phyloP scores from a whole-genome alignment of 2,113 vertebrate genomes.

The Ammodytes marinus region DNA sequence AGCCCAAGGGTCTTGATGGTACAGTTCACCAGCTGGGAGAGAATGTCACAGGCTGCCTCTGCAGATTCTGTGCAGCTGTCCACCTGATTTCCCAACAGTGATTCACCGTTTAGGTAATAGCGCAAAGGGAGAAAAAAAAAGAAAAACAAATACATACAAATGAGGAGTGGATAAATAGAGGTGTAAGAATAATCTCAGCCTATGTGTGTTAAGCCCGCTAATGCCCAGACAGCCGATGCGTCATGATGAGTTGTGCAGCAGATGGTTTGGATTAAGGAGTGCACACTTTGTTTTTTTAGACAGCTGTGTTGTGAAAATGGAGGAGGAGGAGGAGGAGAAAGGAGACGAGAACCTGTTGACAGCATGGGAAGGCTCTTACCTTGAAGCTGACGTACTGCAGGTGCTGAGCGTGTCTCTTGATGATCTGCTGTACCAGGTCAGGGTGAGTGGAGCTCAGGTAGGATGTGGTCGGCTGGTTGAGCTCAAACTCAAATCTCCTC shows the following conservation, averaged over 20 bases:
- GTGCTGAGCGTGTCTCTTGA: slow-evolving; percentile 91
- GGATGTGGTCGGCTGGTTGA: slow-evolving; percentile 91
- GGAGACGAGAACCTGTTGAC: background rate
- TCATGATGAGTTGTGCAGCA: slow-evolving; percentile 46
- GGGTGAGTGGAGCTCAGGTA: slow-evolving; percentile 93
- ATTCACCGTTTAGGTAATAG: slow-evolving; percentile 41
- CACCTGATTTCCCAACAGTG: slow-evolving; percentile 82
- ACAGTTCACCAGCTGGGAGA: slow-evolving; percentile 94
- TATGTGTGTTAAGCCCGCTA: slow-evolving; percentile 18
- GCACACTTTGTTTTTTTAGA: slow-evolving; percentile 28
- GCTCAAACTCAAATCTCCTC: slow-evolving; percentile 94
- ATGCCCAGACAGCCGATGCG: slow-evolving; percentile 28
- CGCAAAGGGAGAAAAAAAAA: too few relatives aligned
- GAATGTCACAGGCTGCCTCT: slow-evolving; percentile 92
- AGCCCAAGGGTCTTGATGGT: slow-evolving; percentile 92
- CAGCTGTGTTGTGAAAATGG: slow-evolving; percentile 48
- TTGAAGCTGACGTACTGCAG: slow-evolving; percentile 94
- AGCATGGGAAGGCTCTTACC: slow-evolving; percentile 75
- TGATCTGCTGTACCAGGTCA: slow-evolving; percentile 94
- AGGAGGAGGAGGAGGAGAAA: slow-evolving; percentile 22
- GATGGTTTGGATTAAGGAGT: slow-evolving; percentile 53
- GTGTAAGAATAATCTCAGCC: slow-evolving; percentile 36
- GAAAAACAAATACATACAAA: slow-evolving; percentile 1
- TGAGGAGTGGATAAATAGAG: slow-evolving; percentile 23
- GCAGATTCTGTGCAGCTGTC: slow-evolving; percentile 93